A percentile compares a stretch with the other conserved stretches of the same genome.
phyloP scores from a whole-genome alignment of 2,113 vertebrate species.

The Cheirogaleus medius region DNA sequence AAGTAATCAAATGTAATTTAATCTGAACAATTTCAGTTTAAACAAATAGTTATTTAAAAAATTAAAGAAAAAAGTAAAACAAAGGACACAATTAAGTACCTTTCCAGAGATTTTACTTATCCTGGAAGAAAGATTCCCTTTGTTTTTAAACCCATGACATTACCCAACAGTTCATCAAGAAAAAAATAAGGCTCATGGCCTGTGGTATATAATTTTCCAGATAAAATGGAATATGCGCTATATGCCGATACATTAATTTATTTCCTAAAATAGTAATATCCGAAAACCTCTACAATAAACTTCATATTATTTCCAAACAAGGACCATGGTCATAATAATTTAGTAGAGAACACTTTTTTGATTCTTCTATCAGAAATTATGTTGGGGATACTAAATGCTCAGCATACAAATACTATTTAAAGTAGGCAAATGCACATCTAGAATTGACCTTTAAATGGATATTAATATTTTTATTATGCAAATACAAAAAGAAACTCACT shows the following conservation, averaged over 20 bases:
- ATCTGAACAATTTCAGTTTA: slow-evolving; percentile 58
- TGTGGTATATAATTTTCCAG: slow-evolving; percentile 72
- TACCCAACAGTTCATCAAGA: slow-evolving; percentile 72
- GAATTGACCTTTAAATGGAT: slow-evolving; percentile 40
- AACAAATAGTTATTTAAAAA: slow-evolving; percentile 63
- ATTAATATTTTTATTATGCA: slow-evolving; percentile 59
- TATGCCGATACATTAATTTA: slow-evolving; percentile 66
- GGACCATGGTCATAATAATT: not conserved
- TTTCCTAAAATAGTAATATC: slow-evolving; percentile 68
- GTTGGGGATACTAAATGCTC: not conserved
- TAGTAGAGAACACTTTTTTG: not conserved
- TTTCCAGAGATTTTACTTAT: slow-evolving; percentile 57
- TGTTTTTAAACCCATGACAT: slow-evolving; percentile 54
- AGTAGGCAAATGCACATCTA: not conserved
- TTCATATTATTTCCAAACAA: slow-evolving; percentile 30
- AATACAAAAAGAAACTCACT: slow-evolving; percentile 16
- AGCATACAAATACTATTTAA: not conserved
- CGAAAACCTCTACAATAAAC: slow-evolving; percentile 36
- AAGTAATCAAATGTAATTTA: slow-evolving; percentile 56
- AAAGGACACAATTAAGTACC: not conserved
- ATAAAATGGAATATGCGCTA: slow-evolving; percentile 64
- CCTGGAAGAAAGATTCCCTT: not conserved
- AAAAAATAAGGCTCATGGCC: slow-evolving; percentile 30
- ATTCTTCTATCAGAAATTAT: not conserved
- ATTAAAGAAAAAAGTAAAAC: not conserved